Evolutionary conservation across 2,113 vertebrate genomes (phyloP), one percentile per base, ranked within the genome.

Genomic region (Odobenus rosmarus): DNA sequence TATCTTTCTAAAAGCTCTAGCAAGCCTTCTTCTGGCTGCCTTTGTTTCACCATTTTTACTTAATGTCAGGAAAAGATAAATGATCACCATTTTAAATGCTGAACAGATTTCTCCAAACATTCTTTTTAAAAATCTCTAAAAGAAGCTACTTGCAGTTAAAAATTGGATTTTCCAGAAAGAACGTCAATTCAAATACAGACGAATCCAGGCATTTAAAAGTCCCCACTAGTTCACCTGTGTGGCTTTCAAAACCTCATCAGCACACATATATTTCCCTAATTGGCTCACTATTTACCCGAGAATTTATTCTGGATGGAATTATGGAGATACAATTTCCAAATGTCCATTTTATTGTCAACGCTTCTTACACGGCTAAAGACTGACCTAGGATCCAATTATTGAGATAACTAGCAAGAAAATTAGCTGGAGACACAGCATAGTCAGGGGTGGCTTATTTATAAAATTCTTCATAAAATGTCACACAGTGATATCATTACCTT

Each of bases 381-480:
- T 97, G 97, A 97, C 96, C 95, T 76, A 96, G 95, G 80, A 90
- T 96, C 93, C 97, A 97, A 96, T 96, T 97, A 98, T 77, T 88
- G 92, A 90, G 84, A 97, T 96, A 96, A 96, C 94, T 93, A 97
- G 93, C 77, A 97, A 96, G 95, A 96, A 98, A 97, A 98, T 96
- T 96, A 98, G 94, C 90, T 82, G 49, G 76, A 94, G 61, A 92
- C 90, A 89, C 46, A 92, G 92, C 39, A 11, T 18, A 84, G 96
- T 90, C 76, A 84, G 62, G 85, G 82, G 64, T 95, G 88, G 97
- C 82, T 88, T 98, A 97, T 93, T 98, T 96, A 94, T 92, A 90
- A 98, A 88, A 96, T 96, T 95, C 86, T 94, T 87, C 89, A 83
- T 95, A 74, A 97, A 98, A 98, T 98, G 95, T 98, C 96, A 97